phyloP scores from a whole-genome alignment of 2,888 invertebrate species.

The Agonopterix heracliana region DNA sequence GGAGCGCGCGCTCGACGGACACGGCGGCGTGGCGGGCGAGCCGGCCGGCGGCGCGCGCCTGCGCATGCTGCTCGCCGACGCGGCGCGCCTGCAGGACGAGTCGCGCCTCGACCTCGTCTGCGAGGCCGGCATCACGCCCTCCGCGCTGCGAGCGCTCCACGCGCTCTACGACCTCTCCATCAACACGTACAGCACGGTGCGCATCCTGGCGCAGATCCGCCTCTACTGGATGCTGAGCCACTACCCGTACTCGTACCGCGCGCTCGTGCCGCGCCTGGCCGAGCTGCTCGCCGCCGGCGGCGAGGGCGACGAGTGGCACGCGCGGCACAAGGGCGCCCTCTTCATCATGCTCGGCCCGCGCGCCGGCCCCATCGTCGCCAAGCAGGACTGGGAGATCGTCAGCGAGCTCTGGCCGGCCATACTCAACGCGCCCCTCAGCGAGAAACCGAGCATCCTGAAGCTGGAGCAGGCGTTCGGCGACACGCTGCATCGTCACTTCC shows the following conservation, averaged over 20 bases:
- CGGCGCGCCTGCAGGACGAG: slow-evolving; percentile 80
- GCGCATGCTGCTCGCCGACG: slow-evolving; percentile 79
- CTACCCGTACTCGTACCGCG: slow-evolving; percentile 82
- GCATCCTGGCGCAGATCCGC: slow-evolving; percentile 80
- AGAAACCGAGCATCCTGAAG: slow-evolving; percentile 87
- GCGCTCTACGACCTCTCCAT: slow-evolving; percentile 53
- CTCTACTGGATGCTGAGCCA: slow-evolving; percentile 78
- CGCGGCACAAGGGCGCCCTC: slow-evolving; percentile 79
- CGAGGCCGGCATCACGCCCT: slow-evolving; percentile 56
- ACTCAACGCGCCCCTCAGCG: slow-evolving; percentile 86
- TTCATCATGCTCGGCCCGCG: slow-evolving; percentile 84
- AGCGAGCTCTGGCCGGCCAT: slow-evolving; percentile 86
- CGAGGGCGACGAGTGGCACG: slow-evolving; percentile 69
- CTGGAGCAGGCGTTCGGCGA: slow-evolving; percentile 76
- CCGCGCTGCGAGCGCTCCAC: slow-evolving; percentile 41
- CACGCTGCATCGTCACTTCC: slow-evolving; percentile 76
- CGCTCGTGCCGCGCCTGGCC: slow-evolving; percentile 78
- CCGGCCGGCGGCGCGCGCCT: slow-evolving; percentile 62
- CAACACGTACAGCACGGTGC: slow-evolving; percentile 61
- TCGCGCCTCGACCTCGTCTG: slow-evolving; percentile 51
- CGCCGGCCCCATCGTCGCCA: slow-evolving; percentile 78
- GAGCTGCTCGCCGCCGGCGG: slow-evolving; percentile 72
- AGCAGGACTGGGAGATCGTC: slow-evolving; percentile 86
- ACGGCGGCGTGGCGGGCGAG: slow-evolving; percentile 71
- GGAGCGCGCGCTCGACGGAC: slow-evolving; percentile 78